Base-by-base conservation (phyloP, 2,797 vertebrate genomes). In the Sebastes goodei region DNA sequence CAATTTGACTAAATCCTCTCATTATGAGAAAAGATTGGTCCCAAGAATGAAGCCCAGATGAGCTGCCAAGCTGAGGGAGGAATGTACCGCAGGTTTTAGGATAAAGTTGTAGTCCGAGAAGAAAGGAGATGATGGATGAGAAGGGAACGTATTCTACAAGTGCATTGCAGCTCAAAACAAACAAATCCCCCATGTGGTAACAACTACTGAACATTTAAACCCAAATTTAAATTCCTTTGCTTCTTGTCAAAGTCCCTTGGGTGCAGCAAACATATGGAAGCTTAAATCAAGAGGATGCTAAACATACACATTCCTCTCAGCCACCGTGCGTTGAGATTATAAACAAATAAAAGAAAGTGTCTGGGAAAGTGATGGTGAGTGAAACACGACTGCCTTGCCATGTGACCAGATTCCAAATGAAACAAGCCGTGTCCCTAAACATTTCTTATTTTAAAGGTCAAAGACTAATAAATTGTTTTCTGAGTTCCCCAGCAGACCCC, bases 121-220 rank as follows among this genome's bases (percentile, higher is more conserved):
- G 56, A 81, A 79, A 85, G 78, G 35, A 80, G 66, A 86, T 89
- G 86, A 88, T 89, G 83, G 81, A 93, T 91, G 90, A 38, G 25
- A 71, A 85, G 64, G 67, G 61, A 70, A 80, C 60, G 23, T 78
- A 71, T 76, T 86, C 69, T 60, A 32, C 64, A 76, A 90, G 83
- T 64, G 79, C 49, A 68, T 17, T 69, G 52, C 69, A 80, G 71
- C 89, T 92, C 82, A 89, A 85, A 88, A 89, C 83, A 91, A 90
- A 88, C 86, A 88, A 84, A 87, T 78, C 57, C 27, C 68, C 86
- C 93, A 95, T 94, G 89, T 95, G 94, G 92, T 74, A 95, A 80
- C 90, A 93, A 94, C 93, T 94, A 93, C 80, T 42, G 81, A 88
- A 86, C 85, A 91, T 89, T 92, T 93, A 91, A 88, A 90, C 90